Evolutionary conservation across 2,888 invertebrate genomes (phyloP), one percentile per base, ranked within the genome.

Genomic region (Alviniconcha strummeri): DNA sequence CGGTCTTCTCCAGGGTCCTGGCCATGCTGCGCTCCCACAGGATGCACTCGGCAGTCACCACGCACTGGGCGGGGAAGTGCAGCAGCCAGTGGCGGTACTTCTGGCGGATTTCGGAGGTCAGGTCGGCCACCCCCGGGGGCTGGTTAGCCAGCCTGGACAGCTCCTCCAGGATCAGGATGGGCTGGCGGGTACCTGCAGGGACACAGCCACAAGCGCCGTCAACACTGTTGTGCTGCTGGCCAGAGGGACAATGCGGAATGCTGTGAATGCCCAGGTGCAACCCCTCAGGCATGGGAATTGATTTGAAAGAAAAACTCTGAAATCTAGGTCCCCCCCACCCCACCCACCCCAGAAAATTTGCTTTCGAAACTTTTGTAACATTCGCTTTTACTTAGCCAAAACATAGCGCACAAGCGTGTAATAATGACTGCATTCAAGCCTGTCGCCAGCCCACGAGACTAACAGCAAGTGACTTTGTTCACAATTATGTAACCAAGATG

Each of bases 1-100:
- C 90, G 13, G 86, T 85, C 80, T 88, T 91, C 81, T 91, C 91
- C 17, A 93, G 88, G 17, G 86, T 85, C 56, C 87, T 85, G 74
- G 87, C 87, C 78, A 93, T 89, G n/a, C 83, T 83, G 54, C 91
- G 84, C 81, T 91, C 91, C 92, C 92, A 93, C 75, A 93, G 87
- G 15, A 93, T 89, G 11, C 90, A 91, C 83, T 93, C 93, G 1
- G 93, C 88, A 5, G 90, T 89, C 57, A 90, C 86, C 19, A 93
- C 91, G 88, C 91, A 92, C 87, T 93, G 92, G 11, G 88, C 88
- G 8, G 93, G 93, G 88, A 92, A 93, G 69, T 91, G 88, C 74
- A 93, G 88, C 85, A 93, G 84, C 92, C 92, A 93, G 84, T 93
- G 92, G 17, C 87, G 86, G 87, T 90, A 92, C 9, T 85, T 85